Conservation (phyloP, 2,113 vertebrate genomes). For the Acanthisitta chloris region DNA sequence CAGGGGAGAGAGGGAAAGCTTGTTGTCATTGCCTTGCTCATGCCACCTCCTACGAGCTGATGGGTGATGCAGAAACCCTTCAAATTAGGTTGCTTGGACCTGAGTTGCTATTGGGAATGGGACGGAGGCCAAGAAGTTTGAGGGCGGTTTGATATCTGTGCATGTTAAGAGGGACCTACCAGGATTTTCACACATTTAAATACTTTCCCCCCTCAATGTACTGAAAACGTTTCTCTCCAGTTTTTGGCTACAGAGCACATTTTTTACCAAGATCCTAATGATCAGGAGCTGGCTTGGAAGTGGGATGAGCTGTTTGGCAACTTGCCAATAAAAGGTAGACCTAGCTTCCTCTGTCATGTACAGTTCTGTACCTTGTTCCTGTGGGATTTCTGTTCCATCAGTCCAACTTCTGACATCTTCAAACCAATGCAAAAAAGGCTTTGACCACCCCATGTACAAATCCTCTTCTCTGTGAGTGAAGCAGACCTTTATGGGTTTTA, state of each 20-base stretch:
- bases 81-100: background rate
- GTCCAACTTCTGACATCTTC: background rate
- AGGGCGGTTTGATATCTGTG: background rate
- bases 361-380: background rate
- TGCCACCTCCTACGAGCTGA: background rate
- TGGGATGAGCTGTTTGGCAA: fast-evolving
- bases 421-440: background rate
- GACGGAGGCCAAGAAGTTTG: background rate
- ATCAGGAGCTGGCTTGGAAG: background rate
- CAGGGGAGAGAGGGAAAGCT: background rate
- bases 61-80: background rate
- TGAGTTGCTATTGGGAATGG: background rate
- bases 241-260: background rate
- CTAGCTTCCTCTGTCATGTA: background rate
- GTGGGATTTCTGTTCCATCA: background rate
- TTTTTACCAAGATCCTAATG: background rate
- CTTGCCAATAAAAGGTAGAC: background rate
- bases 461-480: background rate
- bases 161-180: background rate
- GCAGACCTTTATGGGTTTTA: background rate
- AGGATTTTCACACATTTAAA: background rate
- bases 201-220: background rate
- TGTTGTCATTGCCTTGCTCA: background rate
- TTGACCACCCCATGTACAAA: background rate
- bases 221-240: background rate